A percentile compares a stretch with the other conserved stretches of the same genome.
Evolutionary conservation across 64 coral and sea anemone genomes (phyloP).

Genomic region (Actinia tenebrosa): DNA sequence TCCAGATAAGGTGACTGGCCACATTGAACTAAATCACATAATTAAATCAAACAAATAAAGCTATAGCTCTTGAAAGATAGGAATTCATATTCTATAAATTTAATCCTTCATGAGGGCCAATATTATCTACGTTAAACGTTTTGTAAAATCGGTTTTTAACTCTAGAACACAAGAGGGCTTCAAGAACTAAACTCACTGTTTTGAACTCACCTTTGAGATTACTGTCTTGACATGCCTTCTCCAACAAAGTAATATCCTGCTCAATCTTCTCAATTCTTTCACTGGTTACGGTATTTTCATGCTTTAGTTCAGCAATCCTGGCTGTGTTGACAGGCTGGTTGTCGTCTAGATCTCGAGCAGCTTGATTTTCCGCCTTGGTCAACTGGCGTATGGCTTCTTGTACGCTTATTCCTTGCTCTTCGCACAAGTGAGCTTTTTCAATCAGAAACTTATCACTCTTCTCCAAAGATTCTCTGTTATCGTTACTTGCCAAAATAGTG

Average conservation of each 20-base stretch:
- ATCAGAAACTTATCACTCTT: conserved; percentile 30
- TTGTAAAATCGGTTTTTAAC: too few relatives aligned
- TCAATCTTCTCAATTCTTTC: conserved; percentile 62
- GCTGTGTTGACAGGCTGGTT: conserved; percentile 2
- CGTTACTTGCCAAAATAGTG: conserved; percentile 71
- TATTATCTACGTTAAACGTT: too few relatives aligned
- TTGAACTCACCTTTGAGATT: not conserved
- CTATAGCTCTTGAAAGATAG: too few relatives aligned
- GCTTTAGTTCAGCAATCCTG: conserved; percentile 24
- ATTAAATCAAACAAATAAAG: too few relatives aligned
- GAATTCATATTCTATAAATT: too few relatives aligned
- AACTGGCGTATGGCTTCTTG: conserved; percentile 37
- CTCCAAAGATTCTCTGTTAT: conserved; percentile 72
- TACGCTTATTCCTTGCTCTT: conserved; percentile 35
- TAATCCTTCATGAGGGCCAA: too few relatives aligned
- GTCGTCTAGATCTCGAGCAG: not conserved
- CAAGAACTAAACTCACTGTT: too few relatives aligned
- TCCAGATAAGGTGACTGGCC: too few relatives aligned
- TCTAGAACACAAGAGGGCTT: too few relatives aligned
- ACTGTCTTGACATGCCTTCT: not conserved
- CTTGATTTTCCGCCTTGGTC: conserved; percentile 11
- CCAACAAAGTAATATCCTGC: conserved; percentile 21
- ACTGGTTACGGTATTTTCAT: conserved; percentile 39
- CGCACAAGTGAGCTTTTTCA: conserved; percentile 1
- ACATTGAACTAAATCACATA: too few relatives aligned